Evolutionary conservation across 2,797 vertebrate genomes (phyloP), one percentile per base, ranked within the genome.

Genomic region (Allobates femoralis): DNA sequence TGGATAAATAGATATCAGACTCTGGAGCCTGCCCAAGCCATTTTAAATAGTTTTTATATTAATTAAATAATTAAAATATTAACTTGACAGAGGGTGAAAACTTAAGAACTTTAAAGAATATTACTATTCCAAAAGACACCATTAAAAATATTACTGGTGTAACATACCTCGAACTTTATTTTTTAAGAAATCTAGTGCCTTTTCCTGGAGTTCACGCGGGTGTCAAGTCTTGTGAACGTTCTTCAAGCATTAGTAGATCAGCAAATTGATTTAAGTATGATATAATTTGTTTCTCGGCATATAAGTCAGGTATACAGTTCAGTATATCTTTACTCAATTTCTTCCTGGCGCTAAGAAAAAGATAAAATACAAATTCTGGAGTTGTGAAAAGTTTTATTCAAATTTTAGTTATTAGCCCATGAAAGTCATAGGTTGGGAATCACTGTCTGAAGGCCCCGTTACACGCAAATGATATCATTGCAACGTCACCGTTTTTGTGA

Each of bases 121-220:
- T n/a, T n/a, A n/a, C n/a, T n/a, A n/a, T n/a, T n/a, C n/a, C n/a
- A n/a, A n/a, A n/a, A n/a, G n/a, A n/a, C n/a, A n/a, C n/a, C n/a
- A n/a, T n/a, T n/a, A n/a, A n/a, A 73, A 46, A 46, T 73, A 46
- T 46, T 73, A 4, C 23, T 50, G 3, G 14, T 74, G 23, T 21
- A 60, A 55, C 71, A 53, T 81, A 66, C 85, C 51, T 81, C 53
- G 19, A 19, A 81, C n/a, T 21, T 81, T 50, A 26, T 62, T 55
- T 15, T 28, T 28, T 50, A 86, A 37, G 58, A 66, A 3, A 11
- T 76, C 46, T 18, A 53, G 69, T 23, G 79, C 78, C 51, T 60
- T 41, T 16, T 26, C 10, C 15, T 37, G 46, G 18, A 86, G 46
- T 18, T n/a, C 15, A 11, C 75, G 28, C 55, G n/a, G 69, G 69